phyloP scores from a whole-genome alignment of 2,888 invertebrate genomes.

The Drosophila rubida region DNA sequence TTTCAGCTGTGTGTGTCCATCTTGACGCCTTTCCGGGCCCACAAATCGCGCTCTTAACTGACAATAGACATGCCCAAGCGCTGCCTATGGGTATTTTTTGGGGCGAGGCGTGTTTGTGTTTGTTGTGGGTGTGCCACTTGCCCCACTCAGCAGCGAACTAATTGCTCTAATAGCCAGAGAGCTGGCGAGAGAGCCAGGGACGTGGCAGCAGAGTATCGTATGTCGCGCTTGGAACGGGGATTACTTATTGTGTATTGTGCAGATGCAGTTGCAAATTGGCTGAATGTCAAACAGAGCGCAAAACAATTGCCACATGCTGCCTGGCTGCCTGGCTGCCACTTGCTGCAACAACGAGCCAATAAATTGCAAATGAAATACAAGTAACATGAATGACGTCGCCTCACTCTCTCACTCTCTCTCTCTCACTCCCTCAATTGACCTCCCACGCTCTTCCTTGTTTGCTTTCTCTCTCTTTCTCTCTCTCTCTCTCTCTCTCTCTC shows the following conservation, averaged over 20 bases:
- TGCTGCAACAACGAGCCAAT: slow-evolving; percentile 44
- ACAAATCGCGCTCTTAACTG: slow-evolving; percentile 21
- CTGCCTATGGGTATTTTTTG: neutral
- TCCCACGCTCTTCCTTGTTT: neutral
- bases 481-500: neutral
- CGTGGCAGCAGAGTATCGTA: neutral
- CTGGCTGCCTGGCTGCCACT: slow-evolving; percentile 16
- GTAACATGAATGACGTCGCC: slow-evolving; percentile 14
- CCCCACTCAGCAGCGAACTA: slow-evolving; percentile 11
- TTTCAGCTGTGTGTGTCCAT: slow-evolving; percentile 24
- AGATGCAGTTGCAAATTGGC: slow-evolving; percentile 46
- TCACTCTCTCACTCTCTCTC: neutral
- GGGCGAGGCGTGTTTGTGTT: slow-evolving; percentile 10
- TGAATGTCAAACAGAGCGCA: slow-evolving; percentile 48
- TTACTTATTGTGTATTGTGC: slow-evolving; percentile 9
- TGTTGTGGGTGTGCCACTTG: slow-evolving; percentile 33
- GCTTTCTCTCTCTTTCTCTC: neutral
- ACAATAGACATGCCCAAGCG: slow-evolving; percentile 14
- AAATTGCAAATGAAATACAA: slow-evolving; percentile 62
- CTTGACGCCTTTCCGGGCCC: slow-evolving; percentile 22
- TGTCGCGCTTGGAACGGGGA: neutral
- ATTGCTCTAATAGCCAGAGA: slow-evolving; percentile 22
- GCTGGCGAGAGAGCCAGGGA: neutral
- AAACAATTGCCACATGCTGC: slow-evolving; percentile 26
- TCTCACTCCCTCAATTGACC: neutral